phyloP scores from a whole-genome alignment of 2,113 vertebrate species.

The Empidonax traillii region DNA sequence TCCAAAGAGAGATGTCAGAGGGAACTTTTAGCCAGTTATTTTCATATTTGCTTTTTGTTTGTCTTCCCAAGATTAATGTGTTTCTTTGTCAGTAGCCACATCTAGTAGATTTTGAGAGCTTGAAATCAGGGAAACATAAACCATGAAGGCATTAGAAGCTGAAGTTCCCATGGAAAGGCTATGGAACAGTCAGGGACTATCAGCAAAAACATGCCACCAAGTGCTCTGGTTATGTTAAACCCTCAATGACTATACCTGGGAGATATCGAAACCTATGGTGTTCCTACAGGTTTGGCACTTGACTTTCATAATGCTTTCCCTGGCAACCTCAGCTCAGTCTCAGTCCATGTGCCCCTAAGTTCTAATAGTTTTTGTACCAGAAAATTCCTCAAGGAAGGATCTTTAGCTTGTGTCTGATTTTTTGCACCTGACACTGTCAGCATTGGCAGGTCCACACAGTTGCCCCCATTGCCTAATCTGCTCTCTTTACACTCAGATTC shows the following conservation, averaged over 20 bases:
- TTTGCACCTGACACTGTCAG: background rate
- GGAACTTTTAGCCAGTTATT: background rate
- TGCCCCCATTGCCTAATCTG: background rate
- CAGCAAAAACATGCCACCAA: background rate
- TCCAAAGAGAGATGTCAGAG: background rate
- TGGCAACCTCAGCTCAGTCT: background rate
- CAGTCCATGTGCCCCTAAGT: background rate
- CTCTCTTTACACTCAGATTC: background rate
- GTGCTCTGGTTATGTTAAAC: rapidly evolving
- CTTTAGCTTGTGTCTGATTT: background rate
- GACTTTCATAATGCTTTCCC: background rate
- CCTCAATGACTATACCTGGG: background rate
- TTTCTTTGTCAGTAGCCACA: background rate
- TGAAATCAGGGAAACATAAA: background rate
- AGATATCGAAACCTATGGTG: background rate
- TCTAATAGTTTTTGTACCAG: background rate
- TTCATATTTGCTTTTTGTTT: background rate
- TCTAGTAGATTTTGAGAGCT: background rate
- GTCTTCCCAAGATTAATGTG: background rate
- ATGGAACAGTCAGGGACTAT: background rate
- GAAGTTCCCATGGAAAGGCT: background rate
- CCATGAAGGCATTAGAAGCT: background rate
- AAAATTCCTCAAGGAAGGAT: background rate
- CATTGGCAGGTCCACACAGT: background rate
- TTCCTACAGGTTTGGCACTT: background rate